Base-by-base conservation (phyloP, 2,888 invertebrate genomes). In the Branchellion lobata region DNA sequence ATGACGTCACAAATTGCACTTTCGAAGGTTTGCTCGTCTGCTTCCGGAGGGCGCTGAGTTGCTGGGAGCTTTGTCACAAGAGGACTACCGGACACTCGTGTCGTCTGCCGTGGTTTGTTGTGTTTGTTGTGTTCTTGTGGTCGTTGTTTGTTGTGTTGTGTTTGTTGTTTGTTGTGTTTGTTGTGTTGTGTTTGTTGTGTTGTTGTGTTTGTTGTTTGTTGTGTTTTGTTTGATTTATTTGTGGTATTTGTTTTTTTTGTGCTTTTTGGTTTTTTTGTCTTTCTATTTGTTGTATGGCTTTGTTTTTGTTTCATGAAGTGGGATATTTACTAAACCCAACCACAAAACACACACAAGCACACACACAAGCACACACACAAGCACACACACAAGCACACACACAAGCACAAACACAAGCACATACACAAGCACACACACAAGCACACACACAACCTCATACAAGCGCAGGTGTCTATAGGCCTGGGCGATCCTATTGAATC, bases 401-500 rank as follows among this genome's bases (percentile, higher is more conserved):
- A 3, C 29, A 5, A 5, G 5, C 65, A 65, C 65, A 65, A 40
- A 5, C 40, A 40, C 40, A 5, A 5, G 14, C 40, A 57, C 3
- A 3, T n/a, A 57, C 61, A 8, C n/a, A n/a, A n/a, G n/a, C n/a
- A 14, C n/a, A n/a, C n/a, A 5, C 40, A 40, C 40, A 57, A 24
- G 3, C 61, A 57, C 61, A 8, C n/a, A n/a, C n/a, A n/a, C n/a
- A 14, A 14, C 47, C 18, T 47, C 47, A 47, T 14, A 14, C 47
- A 47, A 47, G 69, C 68, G 0, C 74, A 83, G 83, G 47, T 80
- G 5, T 78, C 82, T 31, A 53, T 83, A 29, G 83, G 83, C n/a
- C 33, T 83, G 68, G 83, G 83, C 27, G 51, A 80, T 34, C 83
- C 83, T 1, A 76, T 83, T 21, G 83, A 83, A 76, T 80, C 81